Percentiles rank a stretch among this genome's conserved stretches.
phyloP scores from a whole-genome alignment of 2,888 invertebrate genomes.

The Heteromurus nitidus region DNA sequence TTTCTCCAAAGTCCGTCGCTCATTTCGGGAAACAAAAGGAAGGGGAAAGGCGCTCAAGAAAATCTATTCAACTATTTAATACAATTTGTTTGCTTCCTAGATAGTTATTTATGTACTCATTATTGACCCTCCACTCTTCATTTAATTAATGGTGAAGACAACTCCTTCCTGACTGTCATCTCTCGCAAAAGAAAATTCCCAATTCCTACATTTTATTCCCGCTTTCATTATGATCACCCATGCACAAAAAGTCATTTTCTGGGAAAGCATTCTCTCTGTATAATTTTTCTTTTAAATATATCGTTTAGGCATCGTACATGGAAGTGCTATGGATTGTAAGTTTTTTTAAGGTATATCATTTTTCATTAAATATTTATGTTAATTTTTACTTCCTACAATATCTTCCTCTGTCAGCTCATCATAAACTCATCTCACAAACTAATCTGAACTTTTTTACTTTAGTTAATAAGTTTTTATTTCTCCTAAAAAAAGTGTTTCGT shows the following conservation, averaged over 20 bases:
- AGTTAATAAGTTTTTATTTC: not conserved
- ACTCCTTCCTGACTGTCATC: not conserved
- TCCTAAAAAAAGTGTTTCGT: not conserved
- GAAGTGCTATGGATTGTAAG: slow-evolving; percentile 20
- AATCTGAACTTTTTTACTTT: not conserved
- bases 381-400: not conserved
- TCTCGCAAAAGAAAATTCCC: not conserved
- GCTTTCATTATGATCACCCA: not conserved
- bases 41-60: too few relatives aligned
- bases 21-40: too few relatives aligned
- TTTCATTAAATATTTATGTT: not conserved
- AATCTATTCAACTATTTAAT: too few relatives aligned
- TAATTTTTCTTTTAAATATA: not conserved
- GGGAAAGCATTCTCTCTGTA: not conserved
- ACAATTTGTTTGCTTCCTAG: too few relatives aligned
- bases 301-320: slow-evolving; percentile 4
- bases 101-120: too few relatives aligned
- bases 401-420: too few relatives aligned
- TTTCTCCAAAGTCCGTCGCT: too few relatives aligned
- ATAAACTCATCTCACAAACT: not conserved
- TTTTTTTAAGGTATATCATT: slow-evolving; percentile 16
- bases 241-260: not conserved
- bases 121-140: too few relatives aligned
- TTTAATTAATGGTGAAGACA: not conserved
- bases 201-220: not conserved